Percentiles rank a stretch among this genome's conserved stretches.
phyloP scores from a whole-genome alignment of 2,797 vertebrate species.

The Poeciliopsis presidionis region DNA sequence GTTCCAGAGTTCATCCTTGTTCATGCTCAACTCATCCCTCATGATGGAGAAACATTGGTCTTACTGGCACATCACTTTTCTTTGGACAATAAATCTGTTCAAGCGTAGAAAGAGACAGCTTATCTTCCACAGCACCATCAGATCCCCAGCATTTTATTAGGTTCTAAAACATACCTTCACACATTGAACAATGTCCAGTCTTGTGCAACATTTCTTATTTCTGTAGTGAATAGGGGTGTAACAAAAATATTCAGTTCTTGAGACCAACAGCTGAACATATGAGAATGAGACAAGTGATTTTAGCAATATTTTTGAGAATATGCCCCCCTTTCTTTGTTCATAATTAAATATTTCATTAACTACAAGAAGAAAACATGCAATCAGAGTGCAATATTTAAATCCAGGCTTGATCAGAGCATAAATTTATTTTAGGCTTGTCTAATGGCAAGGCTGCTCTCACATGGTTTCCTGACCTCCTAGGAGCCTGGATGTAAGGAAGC shows the following conservation, averaged over 20 bases:
- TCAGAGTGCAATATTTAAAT: background rate
- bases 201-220: background rate
- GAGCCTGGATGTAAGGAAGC: background rate
- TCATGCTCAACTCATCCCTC: constrained; percentile 74
- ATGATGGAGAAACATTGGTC: constrained; percentile 75
- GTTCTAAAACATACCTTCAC: constrained; percentile 64
- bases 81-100: constrained; percentile 76
- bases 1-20: constrained; percentile 64
- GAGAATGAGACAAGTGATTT: background rate
- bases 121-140: constrained; percentile 76
- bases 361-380: background rate
- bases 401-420: background rate
- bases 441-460: background rate
- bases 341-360: background rate
- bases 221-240: background rate
- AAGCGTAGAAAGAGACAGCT: constrained; percentile 68
- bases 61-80: constrained; percentile 71
- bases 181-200: constrained; percentile 29
- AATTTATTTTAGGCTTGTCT: background rate
- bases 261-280: background rate
- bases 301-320: background rate
- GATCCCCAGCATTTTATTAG: constrained; percentile 61
- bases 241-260: background rate
- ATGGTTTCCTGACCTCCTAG: background rate
- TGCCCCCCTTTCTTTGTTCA: background rate